Conservation (phyloP, 2,888 invertebrate genomes). For the Thelaira solivaga region DNA sequence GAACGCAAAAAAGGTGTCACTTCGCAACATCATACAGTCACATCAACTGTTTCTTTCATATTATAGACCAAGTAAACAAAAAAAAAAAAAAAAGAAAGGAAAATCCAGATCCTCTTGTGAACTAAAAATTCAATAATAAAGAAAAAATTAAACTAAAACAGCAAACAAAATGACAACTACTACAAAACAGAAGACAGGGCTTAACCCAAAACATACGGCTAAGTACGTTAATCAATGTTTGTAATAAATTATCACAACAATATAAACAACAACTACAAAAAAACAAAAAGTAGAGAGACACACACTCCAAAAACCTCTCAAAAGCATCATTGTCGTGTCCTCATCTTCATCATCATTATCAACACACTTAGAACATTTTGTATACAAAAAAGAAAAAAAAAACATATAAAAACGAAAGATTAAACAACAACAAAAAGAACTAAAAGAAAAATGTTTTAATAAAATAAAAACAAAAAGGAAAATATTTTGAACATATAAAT, state of each 20-base stretch:
- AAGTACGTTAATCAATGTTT: conserved; percentile 63
- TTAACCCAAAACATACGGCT: conserved; percentile 63
- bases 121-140: conserved; percentile 46
- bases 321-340: conserved; percentile 46
- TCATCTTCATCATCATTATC: conserved; percentile 43
- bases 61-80: conserved; percentile 5
- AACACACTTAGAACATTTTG: conserved; percentile 53
- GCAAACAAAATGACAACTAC: conserved; percentile 55
- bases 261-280: conserved; percentile 53
- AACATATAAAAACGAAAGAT: conserved; percentile 28
- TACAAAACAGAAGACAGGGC: conserved; percentile 57
- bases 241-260: conserved; percentile 63
- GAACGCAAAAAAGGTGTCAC: conserved; percentile 58
- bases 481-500: conserved; percentile 57
- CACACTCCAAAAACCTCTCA: conserved; percentile 55
- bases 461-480: conserved; percentile 33
- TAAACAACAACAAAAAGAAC: no score
- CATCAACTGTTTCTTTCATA: conserved; percentile 52
- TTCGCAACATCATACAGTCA: conserved; percentile 58
- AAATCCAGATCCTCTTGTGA: conserved; percentile 52
- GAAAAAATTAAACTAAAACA: conserved; percentile 41
- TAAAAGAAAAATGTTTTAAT: conserved; percentile 19
- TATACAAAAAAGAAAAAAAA: conserved; percentile 3
- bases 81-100: not conserved
- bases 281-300: no score